phyloP scores from a whole-genome alignment of 1,140 invertebrate genomes.

The Luehdorfia chinensis region DNA sequence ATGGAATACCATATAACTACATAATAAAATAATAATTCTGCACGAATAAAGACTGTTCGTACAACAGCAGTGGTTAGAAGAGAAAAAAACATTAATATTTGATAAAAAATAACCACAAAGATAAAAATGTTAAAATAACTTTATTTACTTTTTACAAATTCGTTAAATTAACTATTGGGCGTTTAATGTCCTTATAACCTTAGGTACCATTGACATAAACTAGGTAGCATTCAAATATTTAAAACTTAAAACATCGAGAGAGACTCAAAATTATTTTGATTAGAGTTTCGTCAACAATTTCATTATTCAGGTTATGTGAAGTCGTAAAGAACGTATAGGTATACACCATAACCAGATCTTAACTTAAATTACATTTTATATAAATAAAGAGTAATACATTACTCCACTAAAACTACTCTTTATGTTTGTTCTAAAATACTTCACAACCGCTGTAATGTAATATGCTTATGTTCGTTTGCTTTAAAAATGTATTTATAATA shows the following conservation, averaged over 20 bases:
- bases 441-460: background rate
- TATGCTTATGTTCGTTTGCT: no score
- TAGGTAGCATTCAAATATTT: background rate
- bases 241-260: background rate
- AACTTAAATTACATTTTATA: constrained; percentile 4
- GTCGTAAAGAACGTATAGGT: background rate
- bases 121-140: constrained; percentile 56
- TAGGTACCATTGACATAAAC: constrained; percentile 24
- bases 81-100: no score
- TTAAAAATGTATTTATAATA: no score
- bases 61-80: no score
- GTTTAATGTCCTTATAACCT: constrained; percentile 29
- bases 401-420: background rate
- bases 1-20: no score
- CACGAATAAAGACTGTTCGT: no score
- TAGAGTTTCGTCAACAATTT: no score
- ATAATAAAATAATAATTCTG: no score
- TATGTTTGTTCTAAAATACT: background rate
- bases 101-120: constrained; percentile 20
- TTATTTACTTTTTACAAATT: constrained; percentile 68
- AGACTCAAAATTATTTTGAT: background rate
- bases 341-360: constrained; percentile 9
- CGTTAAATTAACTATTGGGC: constrained; percentile 43
- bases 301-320: background rate
- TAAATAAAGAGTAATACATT: background rate